Evolutionary conservation across 2,888 invertebrate genomes (phyloP), one percentile per base, ranked within the genome.

Genomic region (Periphyllus acericola): DNA sequence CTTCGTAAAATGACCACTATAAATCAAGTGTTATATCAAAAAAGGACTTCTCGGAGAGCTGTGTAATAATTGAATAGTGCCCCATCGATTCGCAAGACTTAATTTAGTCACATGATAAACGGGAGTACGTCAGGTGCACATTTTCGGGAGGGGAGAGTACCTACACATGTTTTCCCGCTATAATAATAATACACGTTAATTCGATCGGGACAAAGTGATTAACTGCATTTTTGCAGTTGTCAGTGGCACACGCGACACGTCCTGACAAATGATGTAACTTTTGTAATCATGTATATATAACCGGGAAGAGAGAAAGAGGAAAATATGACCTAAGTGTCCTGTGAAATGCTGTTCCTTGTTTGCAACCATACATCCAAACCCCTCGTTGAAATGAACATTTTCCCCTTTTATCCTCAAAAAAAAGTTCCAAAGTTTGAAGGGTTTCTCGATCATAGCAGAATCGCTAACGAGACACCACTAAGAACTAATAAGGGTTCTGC

Each of bases 181-280:
- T 74, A 68, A 87, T 75, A 75, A 75, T 87, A 87, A 87, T 74
- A 81, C 87, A 81, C 87, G 87, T 87, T 87, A 87, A 87, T 87
- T 81, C 75, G 74, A 81, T 87, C 72, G 81, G 46, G 81, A 80
- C 60, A 55, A 72, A 46, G 81, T 87, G 87, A 87, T 87, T 87
- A 87, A 87, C 87, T 80, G 81, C 81, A 74, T 81, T 74, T 79
- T 81, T 46, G 74, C 87, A 81, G 74, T 87, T 87, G 87, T 87
- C 87, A 87, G 87, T 19, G 75, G 87, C 87, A 87, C 87, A 81
- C 86, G 86, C 86, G 86, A 87, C 86, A 80, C 75, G 80, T 52
- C 17, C 87, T 87, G 87, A 87, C 87, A 87, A 87, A 87, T 87
- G 87, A 87, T 87, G 87, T 60, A 87, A 87, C 87, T 87, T 87